Conservation (phyloP, 64 coral and sea anemone genomes). For the Pocillopora verrucosa region DNA sequence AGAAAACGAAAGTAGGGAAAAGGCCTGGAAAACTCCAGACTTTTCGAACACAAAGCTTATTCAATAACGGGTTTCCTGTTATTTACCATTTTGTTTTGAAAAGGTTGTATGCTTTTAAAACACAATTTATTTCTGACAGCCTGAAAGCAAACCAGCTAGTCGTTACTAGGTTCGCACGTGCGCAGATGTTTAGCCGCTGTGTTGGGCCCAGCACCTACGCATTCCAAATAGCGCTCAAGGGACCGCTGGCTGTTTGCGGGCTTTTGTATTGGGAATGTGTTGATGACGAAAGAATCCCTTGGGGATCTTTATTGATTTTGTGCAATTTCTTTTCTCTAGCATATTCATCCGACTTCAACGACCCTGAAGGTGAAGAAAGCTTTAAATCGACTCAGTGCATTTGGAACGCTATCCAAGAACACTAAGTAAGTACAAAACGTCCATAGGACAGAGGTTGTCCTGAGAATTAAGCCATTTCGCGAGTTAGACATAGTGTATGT, state of each 20-base stretch:
- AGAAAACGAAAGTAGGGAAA: too few species aligned
- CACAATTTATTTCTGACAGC: too few species aligned
- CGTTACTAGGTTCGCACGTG: too few species aligned
- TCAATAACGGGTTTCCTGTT: too few species aligned
- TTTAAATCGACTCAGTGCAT: slow-evolving; percentile 39
- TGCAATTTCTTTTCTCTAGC: slow-evolving; percentile 27
- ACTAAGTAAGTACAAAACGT: slow-evolving; percentile 47
- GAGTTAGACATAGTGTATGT: not conserved
- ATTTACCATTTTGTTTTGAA: too few species aligned
- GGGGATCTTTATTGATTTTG: not conserved
- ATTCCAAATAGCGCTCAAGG: not conserved
- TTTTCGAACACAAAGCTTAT: too few species aligned
- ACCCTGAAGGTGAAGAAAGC: slow-evolving; percentile 62
- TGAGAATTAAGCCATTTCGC: too few species aligned
- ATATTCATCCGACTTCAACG: slow-evolving; percentile 12
- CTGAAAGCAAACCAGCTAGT: too few species aligned
- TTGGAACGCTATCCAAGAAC: slow-evolving; percentile 58
- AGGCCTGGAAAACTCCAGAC: too few species aligned
- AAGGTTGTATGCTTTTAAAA: too few species aligned
- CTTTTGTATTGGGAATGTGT: not conserved
- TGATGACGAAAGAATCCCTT: not conserved
- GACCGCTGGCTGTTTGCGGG: slow-evolving; percentile 3
- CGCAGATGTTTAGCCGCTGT: not conserved
- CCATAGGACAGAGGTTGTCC: not conserved
- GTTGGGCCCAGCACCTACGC: slow-evolving; percentile 29